These are phyloP conservation scores for Spialia ferax DNA, from an alignment of 2,888 invertebrate genomes.

Conservation along the genomic window DNA sequence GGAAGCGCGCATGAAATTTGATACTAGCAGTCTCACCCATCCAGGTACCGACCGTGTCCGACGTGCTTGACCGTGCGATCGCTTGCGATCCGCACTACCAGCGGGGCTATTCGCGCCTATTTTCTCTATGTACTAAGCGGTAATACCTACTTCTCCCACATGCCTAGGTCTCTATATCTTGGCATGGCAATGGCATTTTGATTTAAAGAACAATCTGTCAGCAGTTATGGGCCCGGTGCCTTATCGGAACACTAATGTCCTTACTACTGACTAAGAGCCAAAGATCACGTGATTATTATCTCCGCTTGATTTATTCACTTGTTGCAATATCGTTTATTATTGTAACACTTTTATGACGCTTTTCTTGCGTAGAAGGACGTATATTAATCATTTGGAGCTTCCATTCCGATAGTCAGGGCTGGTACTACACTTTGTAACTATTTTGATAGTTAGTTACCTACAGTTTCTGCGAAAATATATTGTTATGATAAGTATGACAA, in stretches of 20 bases:
- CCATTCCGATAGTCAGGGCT: not conserved
- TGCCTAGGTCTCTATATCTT: too few species aligned
- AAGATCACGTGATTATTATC: conserved; percentile 9
- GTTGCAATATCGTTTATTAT: conserved; percentile 11
- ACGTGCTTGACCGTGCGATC: too few species aligned
- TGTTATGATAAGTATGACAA: too few species aligned
- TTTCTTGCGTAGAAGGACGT: conserved; percentile 13
- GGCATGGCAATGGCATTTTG: conserved; percentile 3
- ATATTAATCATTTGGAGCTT: conserved; percentile 8
- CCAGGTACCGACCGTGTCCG: too few species aligned
- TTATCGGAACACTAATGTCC: conserved; percentile 10
- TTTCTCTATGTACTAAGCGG: too few species aligned
- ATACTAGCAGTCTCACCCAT: too few species aligned
- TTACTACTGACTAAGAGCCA: conserved; percentile 4
- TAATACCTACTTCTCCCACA: too few species aligned
- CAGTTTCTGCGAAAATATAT: too few species aligned
- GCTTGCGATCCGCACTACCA: too few species aligned
- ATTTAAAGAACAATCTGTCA: not conserved
- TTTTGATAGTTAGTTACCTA: not conserved
- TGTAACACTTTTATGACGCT: conserved; percentile 8
- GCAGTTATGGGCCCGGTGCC: not conserved
- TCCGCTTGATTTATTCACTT: not conserved
- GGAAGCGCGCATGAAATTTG: too few species aligned
- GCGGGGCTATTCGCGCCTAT: too few species aligned
- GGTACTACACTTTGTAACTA: not conserved